Evolutionary conservation across 2,797 vertebrate genomes (phyloP).

Genomic region (Eupleurogrammus muticus): DNA sequence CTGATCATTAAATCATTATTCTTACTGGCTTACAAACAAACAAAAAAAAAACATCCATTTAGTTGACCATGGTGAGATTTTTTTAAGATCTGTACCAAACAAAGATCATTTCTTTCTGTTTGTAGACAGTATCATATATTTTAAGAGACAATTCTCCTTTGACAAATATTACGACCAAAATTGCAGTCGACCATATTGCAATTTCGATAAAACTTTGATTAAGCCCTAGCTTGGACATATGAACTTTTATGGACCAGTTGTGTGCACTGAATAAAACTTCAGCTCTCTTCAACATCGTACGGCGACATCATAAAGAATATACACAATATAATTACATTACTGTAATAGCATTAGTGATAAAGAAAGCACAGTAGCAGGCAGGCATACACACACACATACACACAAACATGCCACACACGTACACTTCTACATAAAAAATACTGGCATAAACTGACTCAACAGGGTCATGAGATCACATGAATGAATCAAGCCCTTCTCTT

Average conservation of each 20-base stretch:
- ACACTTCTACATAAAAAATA: conserved; percentile 1
- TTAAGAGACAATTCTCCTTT: too few species aligned
- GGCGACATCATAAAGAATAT: conserved; percentile 1
- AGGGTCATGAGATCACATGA: conserved; percentile 38
- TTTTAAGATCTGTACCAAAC: too few species aligned
- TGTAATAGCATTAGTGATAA: conserved; percentile 9
- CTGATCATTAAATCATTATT: too few species aligned
- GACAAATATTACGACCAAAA: too few species aligned
- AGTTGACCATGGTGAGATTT: too few species aligned
- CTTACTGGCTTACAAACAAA: too few species aligned
- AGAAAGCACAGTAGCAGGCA: neutral
- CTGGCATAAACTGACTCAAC: conserved; percentile 41
- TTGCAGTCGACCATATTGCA: too few species aligned
- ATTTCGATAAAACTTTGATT: too few species aligned
- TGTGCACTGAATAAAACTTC: conserved; percentile 5
- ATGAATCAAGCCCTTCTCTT: conserved; percentile 42
- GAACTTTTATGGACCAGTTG: neutral
- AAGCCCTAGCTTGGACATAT: neutral
- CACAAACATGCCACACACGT: conserved; percentile 8
- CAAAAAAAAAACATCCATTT: too few species aligned
- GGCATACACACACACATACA: conserved; percentile 14
- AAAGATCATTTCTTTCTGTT: too few species aligned
- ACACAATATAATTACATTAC: conserved; percentile 10
- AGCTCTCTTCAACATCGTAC: conserved; percentile 1
- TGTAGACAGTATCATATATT: too few species aligned